Conservation (phyloP, 2,888 invertebrate genomes). For the Eugnorisma glareosa region DNA sequence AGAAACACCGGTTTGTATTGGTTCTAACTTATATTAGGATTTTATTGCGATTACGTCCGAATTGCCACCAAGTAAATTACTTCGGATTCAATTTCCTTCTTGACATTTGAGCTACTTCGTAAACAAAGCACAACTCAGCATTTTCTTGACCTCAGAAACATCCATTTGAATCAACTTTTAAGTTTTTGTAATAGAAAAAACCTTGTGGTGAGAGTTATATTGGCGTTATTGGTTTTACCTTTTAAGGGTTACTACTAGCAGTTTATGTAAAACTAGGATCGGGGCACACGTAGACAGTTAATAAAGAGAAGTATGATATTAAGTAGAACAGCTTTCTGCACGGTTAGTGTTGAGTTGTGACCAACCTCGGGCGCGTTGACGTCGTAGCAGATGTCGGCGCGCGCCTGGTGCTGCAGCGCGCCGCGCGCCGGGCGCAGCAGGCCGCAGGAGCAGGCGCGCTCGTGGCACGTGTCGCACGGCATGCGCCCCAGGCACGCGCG, state of each 20-base stretch:
- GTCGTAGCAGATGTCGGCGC: constrained; percentile 64
- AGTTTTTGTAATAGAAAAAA: background rate
- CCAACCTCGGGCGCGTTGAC: constrained; percentile 76
- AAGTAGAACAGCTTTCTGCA: background rate
- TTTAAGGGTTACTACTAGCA: background rate
- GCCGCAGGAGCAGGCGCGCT: constrained; percentile 75
- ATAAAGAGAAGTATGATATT: background rate
- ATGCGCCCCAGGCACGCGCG: constrained; percentile 62
- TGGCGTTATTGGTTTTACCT: background rate
- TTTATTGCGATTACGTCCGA: constrained; percentile 43
- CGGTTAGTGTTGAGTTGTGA: background rate
- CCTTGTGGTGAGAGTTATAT: background rate
- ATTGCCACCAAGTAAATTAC: constrained; percentile 41
- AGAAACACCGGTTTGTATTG: constrained; percentile 18
- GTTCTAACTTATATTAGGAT: constrained; percentile 30
- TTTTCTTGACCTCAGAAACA: background rate
- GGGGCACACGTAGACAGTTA: background rate
- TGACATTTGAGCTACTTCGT: constrained; percentile 38
- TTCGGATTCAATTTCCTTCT: constrained; percentile 37
- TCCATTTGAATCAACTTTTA: background rate
- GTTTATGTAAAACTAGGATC: background rate
- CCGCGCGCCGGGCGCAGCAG: constrained; percentile 74
- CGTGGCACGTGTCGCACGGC: constrained; percentile 72
- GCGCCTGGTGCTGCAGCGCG: constrained; percentile 58
- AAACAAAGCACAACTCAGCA: constrained; percentile 25